Percentiles rank a stretch among this genome's conserved stretches.
phyloP scores from a whole-genome alignment of 2,113 vertebrate genomes.

The Pomatostomus ruficeps region DNA sequence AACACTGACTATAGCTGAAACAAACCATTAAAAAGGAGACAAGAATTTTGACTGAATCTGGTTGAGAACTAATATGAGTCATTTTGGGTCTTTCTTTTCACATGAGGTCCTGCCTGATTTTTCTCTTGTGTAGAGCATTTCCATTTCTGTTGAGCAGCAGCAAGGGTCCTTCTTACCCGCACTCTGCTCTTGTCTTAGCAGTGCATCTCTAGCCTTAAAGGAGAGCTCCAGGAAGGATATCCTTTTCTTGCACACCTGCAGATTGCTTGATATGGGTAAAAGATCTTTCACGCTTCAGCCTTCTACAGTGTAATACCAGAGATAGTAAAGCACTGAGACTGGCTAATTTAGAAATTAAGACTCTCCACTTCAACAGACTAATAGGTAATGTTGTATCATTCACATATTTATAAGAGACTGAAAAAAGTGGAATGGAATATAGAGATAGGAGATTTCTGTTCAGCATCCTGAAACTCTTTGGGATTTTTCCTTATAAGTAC shows the following conservation, averaged over 20 bases:
- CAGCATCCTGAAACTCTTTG: neutral
- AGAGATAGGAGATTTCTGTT: neutral
- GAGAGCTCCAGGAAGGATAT: neutral
- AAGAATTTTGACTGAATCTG: neutral
- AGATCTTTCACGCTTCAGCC: neutral
- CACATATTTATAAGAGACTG: neutral
- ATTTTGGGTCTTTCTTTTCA: neutral
- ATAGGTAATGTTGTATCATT: neutral
- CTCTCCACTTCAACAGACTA: neutral
- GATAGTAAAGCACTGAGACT: neutral
- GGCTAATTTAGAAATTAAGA: neutral
- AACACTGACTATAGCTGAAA: neutral
- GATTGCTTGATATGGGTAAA: neutral
- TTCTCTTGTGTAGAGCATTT: neutral
- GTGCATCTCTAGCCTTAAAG: fast-evolving
- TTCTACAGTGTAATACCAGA: neutral
- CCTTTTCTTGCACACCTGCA: neutral
- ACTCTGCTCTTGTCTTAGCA: neutral
- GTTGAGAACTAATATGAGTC: neutral
- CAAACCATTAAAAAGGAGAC: neutral
- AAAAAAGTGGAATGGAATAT: neutral
- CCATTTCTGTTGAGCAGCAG: neutral
- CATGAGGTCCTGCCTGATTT: neutral
- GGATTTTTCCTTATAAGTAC: neutral
- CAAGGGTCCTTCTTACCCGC: neutral